Evolutionary conservation across 2,113 vertebrate genomes (phyloP).

Genomic region (Nannospalax galili): DNA sequence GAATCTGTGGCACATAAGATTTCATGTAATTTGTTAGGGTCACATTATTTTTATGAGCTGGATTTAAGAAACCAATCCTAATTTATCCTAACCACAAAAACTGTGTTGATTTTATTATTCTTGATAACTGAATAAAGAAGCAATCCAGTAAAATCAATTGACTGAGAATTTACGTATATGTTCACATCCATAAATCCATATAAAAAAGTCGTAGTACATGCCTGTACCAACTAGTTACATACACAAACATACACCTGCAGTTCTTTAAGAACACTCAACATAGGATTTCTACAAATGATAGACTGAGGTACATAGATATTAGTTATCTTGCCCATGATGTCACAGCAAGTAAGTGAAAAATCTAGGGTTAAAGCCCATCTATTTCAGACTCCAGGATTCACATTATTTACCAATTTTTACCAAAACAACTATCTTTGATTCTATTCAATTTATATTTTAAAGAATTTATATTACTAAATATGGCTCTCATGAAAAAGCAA

Average conservation of each 20-base stretch:
- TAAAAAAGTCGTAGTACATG: background rate
- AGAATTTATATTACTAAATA: background rate
- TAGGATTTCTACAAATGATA: background rate
- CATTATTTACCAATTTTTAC: background rate
- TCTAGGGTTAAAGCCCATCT: background rate
- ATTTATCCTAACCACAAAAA: background rate
- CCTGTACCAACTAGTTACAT: background rate
- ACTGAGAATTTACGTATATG: background rate
- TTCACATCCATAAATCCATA: background rate
- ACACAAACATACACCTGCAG: background rate
- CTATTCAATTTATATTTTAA: too few species aligned
- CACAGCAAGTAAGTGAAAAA: background rate
- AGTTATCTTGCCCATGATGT: background rate
- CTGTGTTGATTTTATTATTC: background rate
- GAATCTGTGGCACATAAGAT: background rate
- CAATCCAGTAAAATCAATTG: background rate
- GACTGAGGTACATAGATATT: background rate
- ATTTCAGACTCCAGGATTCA: background rate
- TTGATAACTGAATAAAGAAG: background rate
- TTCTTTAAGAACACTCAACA: background rate
- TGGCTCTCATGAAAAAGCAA: background rate
- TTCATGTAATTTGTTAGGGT: background rate
- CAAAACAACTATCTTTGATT: background rate
- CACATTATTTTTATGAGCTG: background rate
- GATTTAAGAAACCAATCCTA: background rate